Percentiles rank a stretch among this genome's conserved stretches.
Evolutionary conservation across 2,113 vertebrate species (phyloP).

Genomic region (Accipiter virgatus): DNA sequence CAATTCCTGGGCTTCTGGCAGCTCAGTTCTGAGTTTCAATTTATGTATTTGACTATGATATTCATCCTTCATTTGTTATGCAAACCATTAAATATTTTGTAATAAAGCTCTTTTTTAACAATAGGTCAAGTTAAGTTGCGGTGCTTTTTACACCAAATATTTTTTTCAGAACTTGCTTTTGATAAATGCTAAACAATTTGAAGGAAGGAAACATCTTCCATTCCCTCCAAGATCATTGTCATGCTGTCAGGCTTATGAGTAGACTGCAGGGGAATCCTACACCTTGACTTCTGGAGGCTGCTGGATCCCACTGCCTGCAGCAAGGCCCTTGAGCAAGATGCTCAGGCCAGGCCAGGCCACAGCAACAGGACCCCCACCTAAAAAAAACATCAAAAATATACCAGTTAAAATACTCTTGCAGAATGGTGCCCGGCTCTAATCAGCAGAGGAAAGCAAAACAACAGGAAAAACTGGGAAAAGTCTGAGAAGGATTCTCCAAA

Average conservation of each 20-base stretch:
- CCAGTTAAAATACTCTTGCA: neutral
- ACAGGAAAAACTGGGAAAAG: neutral
- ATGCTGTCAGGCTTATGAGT: neutral
- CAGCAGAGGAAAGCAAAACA: neutral
- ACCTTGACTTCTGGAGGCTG: neutral
- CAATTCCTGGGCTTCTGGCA: neutral
- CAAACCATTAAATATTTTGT: neutral
- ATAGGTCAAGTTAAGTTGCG: neutral
- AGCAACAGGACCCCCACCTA: neutral
- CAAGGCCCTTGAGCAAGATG: neutral
- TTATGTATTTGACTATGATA: neutral
- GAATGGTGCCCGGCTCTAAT: neutral
- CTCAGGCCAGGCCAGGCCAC: neutral
- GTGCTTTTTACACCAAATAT: neutral
- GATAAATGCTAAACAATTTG: neutral
- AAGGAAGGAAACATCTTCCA: neutral
- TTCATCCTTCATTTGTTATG: neutral
- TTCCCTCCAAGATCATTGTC: neutral
- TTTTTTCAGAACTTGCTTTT: neutral
- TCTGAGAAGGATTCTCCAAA: neutral
- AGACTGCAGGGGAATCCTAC: neutral
- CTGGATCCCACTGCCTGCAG: neutral
- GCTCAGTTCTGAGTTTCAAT: neutral
- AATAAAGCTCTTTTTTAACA: neutral
- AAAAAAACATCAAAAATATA: neutral